Percentiles rank a stretch among this genome's conserved stretches.
Evolutionary conservation across 2,888 invertebrate species (phyloP).

Genomic region (Agonopterix alstromeriana): DNA sequence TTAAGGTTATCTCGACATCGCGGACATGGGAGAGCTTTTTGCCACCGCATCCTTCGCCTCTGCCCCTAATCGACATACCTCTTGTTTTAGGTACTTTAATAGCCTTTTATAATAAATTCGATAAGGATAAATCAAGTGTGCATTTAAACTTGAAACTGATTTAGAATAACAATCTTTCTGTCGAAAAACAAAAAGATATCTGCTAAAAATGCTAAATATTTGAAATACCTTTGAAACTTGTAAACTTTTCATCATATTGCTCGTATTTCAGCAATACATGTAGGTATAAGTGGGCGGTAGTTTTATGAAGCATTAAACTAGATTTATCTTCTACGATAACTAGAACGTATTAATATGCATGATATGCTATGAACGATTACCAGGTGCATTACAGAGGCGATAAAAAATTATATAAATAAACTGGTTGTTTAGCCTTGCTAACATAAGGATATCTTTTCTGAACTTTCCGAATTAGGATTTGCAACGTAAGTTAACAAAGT

Average conservation of each 20-base stretch:
- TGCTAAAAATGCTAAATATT: too few relatives aligned
- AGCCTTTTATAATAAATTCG: neutral
- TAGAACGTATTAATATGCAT: constrained; percentile 40
- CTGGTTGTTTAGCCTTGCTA: constrained; percentile 24
- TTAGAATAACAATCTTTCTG: neutral
- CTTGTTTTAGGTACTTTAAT: constrained; percentile 22
- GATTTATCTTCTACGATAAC: constrained; percentile 27
- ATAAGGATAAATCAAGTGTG: neutral
- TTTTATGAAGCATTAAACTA: constrained; percentile 6
- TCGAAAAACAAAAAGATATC: too few relatives aligned
- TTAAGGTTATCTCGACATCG: constrained; percentile 74
- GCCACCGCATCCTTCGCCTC: constrained; percentile 56
- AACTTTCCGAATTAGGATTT: too few relatives aligned
- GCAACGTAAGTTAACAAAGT: too few relatives aligned
- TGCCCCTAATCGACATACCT: constrained; percentile 45
- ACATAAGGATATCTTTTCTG: too few relatives aligned
- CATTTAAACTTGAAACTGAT: neutral
- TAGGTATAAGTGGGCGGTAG: neutral
- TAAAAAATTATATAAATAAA: constrained; percentile 37
- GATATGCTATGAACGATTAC: constrained; percentile 36
- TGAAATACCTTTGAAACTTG: too few relatives aligned
- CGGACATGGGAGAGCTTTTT: constrained; percentile 74
- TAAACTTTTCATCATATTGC: too few relatives aligned
- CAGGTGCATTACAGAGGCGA: constrained; percentile 24
- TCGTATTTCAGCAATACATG: too few relatives aligned